Percentiles rank a stretch among this genome's conserved stretches.
Evolutionary conservation across 2,888 invertebrate genomes (phyloP).

Genomic region (Icerya purchasi): DNA sequence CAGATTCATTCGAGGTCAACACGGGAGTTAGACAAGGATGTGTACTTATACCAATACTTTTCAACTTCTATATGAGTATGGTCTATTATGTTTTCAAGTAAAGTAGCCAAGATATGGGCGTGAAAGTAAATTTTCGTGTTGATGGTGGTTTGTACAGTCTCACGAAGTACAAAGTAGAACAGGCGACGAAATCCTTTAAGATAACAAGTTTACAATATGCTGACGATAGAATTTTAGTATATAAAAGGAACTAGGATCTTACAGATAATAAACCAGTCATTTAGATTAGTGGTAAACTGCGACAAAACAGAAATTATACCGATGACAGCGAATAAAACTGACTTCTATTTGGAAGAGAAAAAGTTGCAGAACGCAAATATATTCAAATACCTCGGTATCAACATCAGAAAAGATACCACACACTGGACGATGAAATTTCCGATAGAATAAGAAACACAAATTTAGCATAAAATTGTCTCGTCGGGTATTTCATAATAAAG

Average conservation of each 20-base stretch:
- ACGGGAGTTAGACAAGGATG: background rate
- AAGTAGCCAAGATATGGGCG: background rate
- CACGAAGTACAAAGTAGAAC: background rate
- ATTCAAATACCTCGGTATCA: background rate
- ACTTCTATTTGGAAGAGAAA: no score
- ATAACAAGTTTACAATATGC: background rate
- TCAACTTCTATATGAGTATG: background rate
- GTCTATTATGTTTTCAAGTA: background rate
- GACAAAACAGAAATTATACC: background rate
- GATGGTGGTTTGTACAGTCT: background rate
- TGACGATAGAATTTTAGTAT: background rate
- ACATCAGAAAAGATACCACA: background rate
- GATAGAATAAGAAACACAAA: background rate
- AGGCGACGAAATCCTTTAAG: background rate
- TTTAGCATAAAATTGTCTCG: no score
- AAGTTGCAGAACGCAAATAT: background rate
- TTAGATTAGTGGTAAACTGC: background rate
- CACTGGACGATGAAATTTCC: background rate
- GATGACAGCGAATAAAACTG: background rate
- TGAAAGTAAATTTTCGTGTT: background rate
- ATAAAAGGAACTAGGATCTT: background rate
- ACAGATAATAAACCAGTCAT: background rate
- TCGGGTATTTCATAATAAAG: no score
- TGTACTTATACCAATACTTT: background rate
- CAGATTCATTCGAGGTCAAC: background rate